A percentile compares a stretch with the other conserved stretches of the same genome.
These are phyloP conservation scores for Dasysyrphus albostriatus DNA, from an alignment of 2,888 invertebrate genomes.

Conservation along the genomic window DNA sequence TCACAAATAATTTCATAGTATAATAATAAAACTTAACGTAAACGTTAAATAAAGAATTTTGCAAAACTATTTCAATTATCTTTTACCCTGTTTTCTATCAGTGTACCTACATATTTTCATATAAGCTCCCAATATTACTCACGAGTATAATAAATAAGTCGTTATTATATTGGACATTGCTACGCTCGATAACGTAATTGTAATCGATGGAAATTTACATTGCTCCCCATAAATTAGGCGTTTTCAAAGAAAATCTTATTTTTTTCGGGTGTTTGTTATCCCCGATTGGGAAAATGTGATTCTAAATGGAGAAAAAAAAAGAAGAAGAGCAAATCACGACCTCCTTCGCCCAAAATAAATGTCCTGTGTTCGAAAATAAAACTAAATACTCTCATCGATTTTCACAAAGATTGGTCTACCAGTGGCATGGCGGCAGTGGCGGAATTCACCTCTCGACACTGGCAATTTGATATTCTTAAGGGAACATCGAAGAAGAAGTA, in stretches of 20 bases:
- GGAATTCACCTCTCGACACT: slow-evolving; percentile 61
- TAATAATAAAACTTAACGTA: too few species aligned
- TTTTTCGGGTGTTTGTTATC: slow-evolving; percentile 48
- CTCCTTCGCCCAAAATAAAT: slow-evolving; percentile 6
- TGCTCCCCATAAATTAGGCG: slow-evolving; percentile 56
- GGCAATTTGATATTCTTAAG: slow-evolving; percentile 57
- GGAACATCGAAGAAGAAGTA: slow-evolving; percentile 13
- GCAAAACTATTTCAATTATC: too few species aligned
- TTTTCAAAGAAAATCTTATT: slow-evolving; percentile 61
- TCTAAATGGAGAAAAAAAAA: slow-evolving; percentile 2
- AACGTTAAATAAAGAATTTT: too few species aligned
- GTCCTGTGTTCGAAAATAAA: slow-evolving; percentile 30
- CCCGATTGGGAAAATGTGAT: slow-evolving; percentile 61
- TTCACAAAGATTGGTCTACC: slow-evolving; percentile 58
- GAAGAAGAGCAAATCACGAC: slow-evolving; percentile 41
- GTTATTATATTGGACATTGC: slow-evolving; percentile 59
- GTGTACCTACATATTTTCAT: not conserved
- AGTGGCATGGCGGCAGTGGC: slow-evolving; percentile 8
- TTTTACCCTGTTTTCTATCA: not conserved
- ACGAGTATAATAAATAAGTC: slow-evolving; percentile 25
- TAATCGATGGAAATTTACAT: slow-evolving; percentile 55
- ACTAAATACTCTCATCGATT: slow-evolving; percentile 69
- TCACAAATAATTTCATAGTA: too few species aligned
- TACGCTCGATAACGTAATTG: slow-evolving; percentile 70
- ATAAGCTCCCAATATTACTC: not conserved